These are phyloP conservation scores for Drosophila pseudotakahashii DNA, from an alignment of 2,888 invertebrate species.

Conservation along the genomic window DNA sequence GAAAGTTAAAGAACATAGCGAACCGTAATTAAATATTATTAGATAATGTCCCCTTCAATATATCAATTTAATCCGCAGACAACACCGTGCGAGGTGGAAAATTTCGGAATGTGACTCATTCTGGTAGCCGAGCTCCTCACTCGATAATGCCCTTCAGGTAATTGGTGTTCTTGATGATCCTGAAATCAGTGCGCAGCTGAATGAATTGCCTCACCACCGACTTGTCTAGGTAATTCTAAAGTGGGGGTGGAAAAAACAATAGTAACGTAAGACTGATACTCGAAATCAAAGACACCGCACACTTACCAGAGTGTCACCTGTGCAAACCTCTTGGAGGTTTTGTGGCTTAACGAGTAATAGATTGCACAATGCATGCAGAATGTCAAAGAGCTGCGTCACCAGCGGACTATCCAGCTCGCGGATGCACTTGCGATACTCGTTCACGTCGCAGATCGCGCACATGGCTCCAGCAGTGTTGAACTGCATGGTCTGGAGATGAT, in stretches of 20 bases:
- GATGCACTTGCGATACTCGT: constrained; percentile 97
- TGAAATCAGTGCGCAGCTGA: constrained; percentile 96
- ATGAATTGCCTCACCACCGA: constrained; percentile 96
- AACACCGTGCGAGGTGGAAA: constrained; percentile 36
- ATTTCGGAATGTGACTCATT: constrained; percentile 67
- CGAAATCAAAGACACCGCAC: constrained; percentile 49
- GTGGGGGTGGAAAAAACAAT: constrained; percentile 65
- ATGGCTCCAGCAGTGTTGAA: constrained; percentile 98
- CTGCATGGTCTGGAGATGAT: constrained; percentile 96
- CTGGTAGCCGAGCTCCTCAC: constrained; percentile 45
- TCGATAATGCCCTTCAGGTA: constrained; percentile 86
- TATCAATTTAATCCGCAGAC: constrained; percentile 47
- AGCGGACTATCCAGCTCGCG: constrained; percentile 89
- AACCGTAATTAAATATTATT: constrained; percentile 45
- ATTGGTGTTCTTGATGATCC: constrained; percentile 90
- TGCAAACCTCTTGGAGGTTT: constrained; percentile 97
- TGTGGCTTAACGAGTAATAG: constrained; percentile 97
- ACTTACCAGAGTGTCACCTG: constrained; percentile 95
- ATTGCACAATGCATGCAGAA: constrained; percentile 97
- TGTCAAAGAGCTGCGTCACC: constrained; percentile 96
- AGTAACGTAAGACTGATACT: constrained; percentile 8
- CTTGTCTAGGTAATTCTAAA: constrained; percentile 94
- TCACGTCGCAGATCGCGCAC: constrained; percentile 99
- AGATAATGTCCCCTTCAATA: constrained; percentile 45
- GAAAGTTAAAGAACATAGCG: constrained; percentile 53